phyloP scores from a whole-genome alignment of 2,888 invertebrate species.

The Hofmannophila pseudospretella region DNA sequence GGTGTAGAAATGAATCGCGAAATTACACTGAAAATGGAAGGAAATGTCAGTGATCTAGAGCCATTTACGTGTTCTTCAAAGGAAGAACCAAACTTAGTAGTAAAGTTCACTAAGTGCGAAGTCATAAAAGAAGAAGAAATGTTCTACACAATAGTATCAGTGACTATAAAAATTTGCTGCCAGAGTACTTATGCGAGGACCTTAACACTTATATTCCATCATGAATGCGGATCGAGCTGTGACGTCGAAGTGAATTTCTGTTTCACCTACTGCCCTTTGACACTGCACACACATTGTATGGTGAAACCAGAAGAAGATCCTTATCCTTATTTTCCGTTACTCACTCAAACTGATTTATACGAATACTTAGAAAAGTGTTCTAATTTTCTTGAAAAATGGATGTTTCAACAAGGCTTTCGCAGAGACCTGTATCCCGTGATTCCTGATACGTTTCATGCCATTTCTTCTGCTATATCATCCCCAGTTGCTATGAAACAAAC shows the following conservation, averaged over 20 bases:
- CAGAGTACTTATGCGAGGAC: slow-evolving; percentile 29
- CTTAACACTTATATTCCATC: slow-evolving; percentile 40
- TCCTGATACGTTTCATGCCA: slow-evolving; percentile 62
- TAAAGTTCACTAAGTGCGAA: slow-evolving; percentile 33
- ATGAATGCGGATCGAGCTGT: slow-evolving; percentile 48
- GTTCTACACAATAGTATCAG: slow-evolving; percentile 35
- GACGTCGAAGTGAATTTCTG: slow-evolving; percentile 57
- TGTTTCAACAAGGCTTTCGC: slow-evolving; percentile 68
- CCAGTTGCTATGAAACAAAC: slow-evolving; percentile 37
- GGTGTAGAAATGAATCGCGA: slow-evolving; percentile 31
- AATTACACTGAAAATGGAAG: slow-evolving; percentile 43
- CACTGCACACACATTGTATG: slow-evolving; percentile 43
- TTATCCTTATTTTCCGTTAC: slow-evolving; percentile 57
- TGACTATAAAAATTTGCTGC: slow-evolving; percentile 39
- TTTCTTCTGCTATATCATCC: slow-evolving; percentile 43
- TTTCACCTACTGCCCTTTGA: slow-evolving; percentile 55
- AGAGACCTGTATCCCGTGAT: slow-evolving; percentile 63
- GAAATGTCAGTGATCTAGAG: slow-evolving; percentile 30
- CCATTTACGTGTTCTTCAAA: slow-evolving; percentile 42
- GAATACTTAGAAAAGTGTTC: slow-evolving; percentile 49
- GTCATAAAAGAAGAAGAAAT: slow-evolving; percentile 21
- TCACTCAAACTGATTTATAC: slow-evolving; percentile 37
- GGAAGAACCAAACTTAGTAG: slow-evolving; percentile 37
- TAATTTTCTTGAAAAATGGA: slow-evolving; percentile 63
- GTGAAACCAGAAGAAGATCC: slow-evolving; percentile 43